A percentile compares a stretch with the other conserved stretches of the same genome.
These are phyloP conservation scores for Tetragonula carbonaria DNA, from an alignment of 2,888 invertebrate species.

Conservation along the genomic window DNA sequence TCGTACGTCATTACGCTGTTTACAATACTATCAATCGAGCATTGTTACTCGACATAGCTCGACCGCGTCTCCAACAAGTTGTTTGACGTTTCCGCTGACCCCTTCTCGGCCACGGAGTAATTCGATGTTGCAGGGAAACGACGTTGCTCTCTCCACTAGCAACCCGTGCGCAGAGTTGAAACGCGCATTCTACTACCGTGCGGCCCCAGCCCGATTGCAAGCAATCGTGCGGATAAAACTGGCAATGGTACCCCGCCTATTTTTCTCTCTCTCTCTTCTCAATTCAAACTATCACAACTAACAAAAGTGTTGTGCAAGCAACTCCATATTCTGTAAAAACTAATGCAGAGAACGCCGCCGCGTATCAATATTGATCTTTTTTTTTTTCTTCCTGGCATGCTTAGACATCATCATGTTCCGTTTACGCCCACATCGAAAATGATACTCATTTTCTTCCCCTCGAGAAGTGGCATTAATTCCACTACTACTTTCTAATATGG, in stretches of 20 bases:
- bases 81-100: conserved; percentile 62
- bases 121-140: conserved; percentile 64
- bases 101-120: conserved; percentile 33
- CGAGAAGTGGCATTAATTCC: background rate
- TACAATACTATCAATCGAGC: conserved; percentile 51
- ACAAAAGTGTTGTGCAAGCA: background rate
- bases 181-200: conserved; percentile 54
- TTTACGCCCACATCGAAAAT: background rate
- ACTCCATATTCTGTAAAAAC: background rate
- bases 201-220: conserved; percentile 15
- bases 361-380: background rate
- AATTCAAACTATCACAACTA: background rate
- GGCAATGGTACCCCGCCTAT: background rate
- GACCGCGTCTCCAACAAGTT: conserved; percentile 50
- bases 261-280: background rate
- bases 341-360: background rate
- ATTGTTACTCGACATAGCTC: conserved; percentile 28
- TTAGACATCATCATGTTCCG: background rate
- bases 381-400: background rate
- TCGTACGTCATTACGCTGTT: background rate
- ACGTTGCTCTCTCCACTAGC: conserved; percentile 49
- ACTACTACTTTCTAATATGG: background rate
- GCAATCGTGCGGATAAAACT: conserved; percentile 41
- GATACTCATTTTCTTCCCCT: background rate
- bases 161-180: conserved; percentile 50